Conservation (phyloP, 2,888 invertebrate genomes). For the Corbicula japonica region DNA sequence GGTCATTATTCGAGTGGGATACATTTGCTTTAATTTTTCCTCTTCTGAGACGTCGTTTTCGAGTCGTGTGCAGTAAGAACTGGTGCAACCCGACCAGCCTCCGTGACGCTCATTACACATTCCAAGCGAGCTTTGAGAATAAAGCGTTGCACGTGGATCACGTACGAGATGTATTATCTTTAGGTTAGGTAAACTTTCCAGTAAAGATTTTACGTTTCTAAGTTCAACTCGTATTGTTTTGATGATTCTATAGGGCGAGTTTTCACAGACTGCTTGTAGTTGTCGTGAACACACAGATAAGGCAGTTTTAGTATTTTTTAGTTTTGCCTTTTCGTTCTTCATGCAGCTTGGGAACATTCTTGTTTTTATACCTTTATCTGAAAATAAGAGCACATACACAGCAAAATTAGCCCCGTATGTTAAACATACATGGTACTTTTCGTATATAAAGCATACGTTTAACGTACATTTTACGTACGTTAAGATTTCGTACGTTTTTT, state of each 20-base stretch:
- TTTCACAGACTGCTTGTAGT: slow-evolving; percentile 34
- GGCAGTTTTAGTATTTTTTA: background rate
- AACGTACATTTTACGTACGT: too few species aligned
- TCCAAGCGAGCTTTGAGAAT: slow-evolving; percentile 50
- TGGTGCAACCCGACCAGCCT: slow-evolving; percentile 18
- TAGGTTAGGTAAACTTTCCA: slow-evolving; percentile 49
- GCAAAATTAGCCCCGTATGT: background rate
- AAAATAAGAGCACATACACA: background rate
- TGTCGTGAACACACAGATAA: slow-evolving; percentile 16
- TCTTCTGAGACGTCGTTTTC: slow-evolving; percentile 53
- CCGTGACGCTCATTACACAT: slow-evolving; percentile 13
- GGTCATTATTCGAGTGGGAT: slow-evolving; percentile 34
- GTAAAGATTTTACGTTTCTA: slow-evolving; percentile 19
- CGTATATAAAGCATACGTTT: background rate
- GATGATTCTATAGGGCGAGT: slow-evolving; percentile 54
- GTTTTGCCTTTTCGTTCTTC: background rate
- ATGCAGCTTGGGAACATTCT: slow-evolving; percentile 7
- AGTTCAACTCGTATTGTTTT: slow-evolving; percentile 60
- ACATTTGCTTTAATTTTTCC: slow-evolving; percentile 32
- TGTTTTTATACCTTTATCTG: slow-evolving; percentile 33
- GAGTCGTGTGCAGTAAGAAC: slow-evolving; percentile 38
- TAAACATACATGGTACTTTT: background rate
- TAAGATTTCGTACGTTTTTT: too few species aligned
- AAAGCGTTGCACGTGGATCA: slow-evolving; percentile 62
- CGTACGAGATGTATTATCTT: slow-evolving; percentile 62